Base-by-base conservation (phyloP, 2,888 invertebrate genomes). In the Drosophila paranaensis region DNA sequence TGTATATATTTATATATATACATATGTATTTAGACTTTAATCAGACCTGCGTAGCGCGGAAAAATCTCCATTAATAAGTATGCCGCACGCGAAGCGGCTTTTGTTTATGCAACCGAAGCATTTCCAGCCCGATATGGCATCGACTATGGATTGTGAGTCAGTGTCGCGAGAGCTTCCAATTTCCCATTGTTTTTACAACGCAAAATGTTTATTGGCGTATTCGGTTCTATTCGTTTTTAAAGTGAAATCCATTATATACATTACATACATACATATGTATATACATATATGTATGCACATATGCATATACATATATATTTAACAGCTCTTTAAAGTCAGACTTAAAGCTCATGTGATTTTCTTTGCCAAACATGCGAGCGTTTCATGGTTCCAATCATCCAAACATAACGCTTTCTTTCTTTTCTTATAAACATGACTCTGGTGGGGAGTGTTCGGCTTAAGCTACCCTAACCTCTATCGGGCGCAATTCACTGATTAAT, bases 91-190 rank as follows among this genome's bases (percentile, higher is more conserved):
- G 46, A 73, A 30, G 54, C 43, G 27, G 16, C 39, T 60, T 45
- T 64, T 69, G 68, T 77, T 77, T 63, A 63, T 63, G 73, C 74
- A 74, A 65, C 43, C 53, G 54, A 27, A 75, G 35, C 58, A 57
- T 57, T 64, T 60, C 16, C 33, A 43, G 42, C 45, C 43, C 35
- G 14, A 50, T 63, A 27, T 20, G 46, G 27, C 27, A 71, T 50
- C 35, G 37, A 20, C 20, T 37, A 13, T 33, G 25, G 6, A 27
- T 11, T 37, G 37, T 74, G 74, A 73, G 13, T 71, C 61, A 57
- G 9, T 13, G 39, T 20, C 25, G 51, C 37, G 20, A 5, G 25
- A 10, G 37, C n/a, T 39, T 39, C 27, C 10, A 27, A 54, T 54
- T 40, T 39, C n/a, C 27, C 27, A 25, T 37, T 37, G 37, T 37